Evolutionary conservation across 2,888 invertebrate genomes (phyloP), one percentile per base, ranked within the genome.

Genomic region (Trichogramma dendrolimi): DNA sequence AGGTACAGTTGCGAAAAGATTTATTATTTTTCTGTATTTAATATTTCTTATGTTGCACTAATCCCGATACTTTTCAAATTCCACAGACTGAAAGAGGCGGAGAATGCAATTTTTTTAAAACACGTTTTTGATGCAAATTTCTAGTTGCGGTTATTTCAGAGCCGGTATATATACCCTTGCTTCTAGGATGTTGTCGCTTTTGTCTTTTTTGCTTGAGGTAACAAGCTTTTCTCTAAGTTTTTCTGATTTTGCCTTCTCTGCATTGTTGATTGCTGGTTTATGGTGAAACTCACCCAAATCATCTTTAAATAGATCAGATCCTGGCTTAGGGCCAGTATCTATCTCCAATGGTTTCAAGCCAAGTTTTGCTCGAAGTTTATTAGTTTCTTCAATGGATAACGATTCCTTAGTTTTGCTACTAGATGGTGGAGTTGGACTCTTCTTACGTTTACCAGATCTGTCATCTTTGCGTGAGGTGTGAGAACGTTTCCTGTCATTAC

Each of bases 321-420:
- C 67, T 48, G 58, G 58, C 41, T 71, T 69, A 39, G 73, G 69
- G 6, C 71, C 71, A 27, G 70, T 73, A 10, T 83, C 82, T 0
- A 90, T 81, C 71, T 95, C 91, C 4, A 98, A 81, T 0, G 97
- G 98, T 75, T 95, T 96, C 44, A 98, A 82, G 0, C 98, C 98
- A 39, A 99, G 84, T 77, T 96, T 95, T 2, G 92, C 92, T 72
- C 98, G 84, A 8, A 99, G 81, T 69, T 89, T 90, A 80, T 96
- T 96, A 5, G 92, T 93, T 71, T 92, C 93, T 58, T 89, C 88
- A 54, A 94, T 84, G 1, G 93, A 92, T 14, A 94, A 81, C 71
- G 84, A 87, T 72, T 79, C 85, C 74, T 75, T 81, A 55, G 79
- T 80, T 55, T 75, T 75, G 51, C 74, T 79, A 67, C 73, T 80